A percentile compares a stretch with the other conserved stretches of the same genome.
Evolutionary conservation across 2,797 vertebrate species (phyloP).

Genomic region (Crenuchus spilurus): DNA sequence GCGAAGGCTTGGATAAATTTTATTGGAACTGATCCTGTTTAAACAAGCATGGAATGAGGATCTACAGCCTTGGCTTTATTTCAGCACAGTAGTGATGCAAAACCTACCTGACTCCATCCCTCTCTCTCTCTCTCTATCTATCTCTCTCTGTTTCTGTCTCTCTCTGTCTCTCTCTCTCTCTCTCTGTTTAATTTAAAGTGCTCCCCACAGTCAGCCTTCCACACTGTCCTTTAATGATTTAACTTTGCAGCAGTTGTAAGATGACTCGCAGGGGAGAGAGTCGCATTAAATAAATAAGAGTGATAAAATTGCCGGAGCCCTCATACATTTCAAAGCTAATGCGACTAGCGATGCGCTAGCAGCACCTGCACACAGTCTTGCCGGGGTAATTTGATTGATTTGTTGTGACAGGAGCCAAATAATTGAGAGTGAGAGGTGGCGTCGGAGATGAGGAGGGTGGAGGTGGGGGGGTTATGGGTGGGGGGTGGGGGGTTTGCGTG

Average conservation of each 20-base stretch:
- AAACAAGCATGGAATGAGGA: slow-evolving; percentile 10
- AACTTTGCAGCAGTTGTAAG: slow-evolving; percentile 84
- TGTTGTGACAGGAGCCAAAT: slow-evolving; percentile 99
- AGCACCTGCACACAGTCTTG: slow-evolving; percentile 91
- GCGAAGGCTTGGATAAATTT: background rate
- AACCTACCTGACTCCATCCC: background rate
- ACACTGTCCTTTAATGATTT: slow-evolving; percentile 87
- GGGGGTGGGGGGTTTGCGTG: slow-evolving; percentile 81
- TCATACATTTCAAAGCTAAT: slow-evolving; percentile 96
- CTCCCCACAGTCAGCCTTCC: slow-evolving; percentile 77
- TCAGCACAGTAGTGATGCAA: slow-evolving; percentile 2
- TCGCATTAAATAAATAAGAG: slow-evolving; percentile 95
- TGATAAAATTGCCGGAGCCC: slow-evolving; percentile 89
- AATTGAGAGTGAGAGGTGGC: slow-evolving; percentile 99
- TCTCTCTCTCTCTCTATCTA: background rate
- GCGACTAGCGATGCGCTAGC: slow-evolving; percentile 85
- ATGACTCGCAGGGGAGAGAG: slow-evolving; percentile 80
- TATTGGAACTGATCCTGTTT: background rate
- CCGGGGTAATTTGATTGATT: slow-evolving; percentile 99
- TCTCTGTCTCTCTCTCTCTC: slow-evolving; percentile 43
- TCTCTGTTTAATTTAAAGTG: slow-evolving; percentile 78
- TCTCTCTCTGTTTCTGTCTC: background rate
- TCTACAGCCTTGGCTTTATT: slow-evolving; percentile 18
- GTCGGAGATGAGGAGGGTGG: slow-evolving; percentile 85
- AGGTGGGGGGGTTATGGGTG: background rate